Evolutionary conservation across 2,888 invertebrate species (phyloP), one percentile per base, ranked within the genome.

Genomic region (Trissoscelio sp.): DNA sequence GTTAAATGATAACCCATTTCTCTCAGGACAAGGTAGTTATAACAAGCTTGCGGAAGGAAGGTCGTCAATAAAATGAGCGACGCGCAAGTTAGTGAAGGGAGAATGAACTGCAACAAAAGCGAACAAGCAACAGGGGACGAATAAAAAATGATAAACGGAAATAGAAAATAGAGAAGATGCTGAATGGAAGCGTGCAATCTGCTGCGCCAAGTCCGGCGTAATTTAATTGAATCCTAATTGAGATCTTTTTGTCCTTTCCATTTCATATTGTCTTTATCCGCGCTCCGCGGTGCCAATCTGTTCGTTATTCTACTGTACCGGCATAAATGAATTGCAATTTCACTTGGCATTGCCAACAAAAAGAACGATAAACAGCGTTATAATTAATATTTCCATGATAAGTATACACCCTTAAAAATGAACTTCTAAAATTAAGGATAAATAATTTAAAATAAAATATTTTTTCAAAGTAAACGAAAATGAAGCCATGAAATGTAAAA

Each of bases 221-320:
- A 74, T 66, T 74, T 57, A 74, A 74, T 74, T 74, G 57, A 66
- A 74, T 57, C 57, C 37, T 74, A 74, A 74, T 74, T 57, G 46
- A 57, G 44, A 66, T 28, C 42, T 66, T 66, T 74, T 66, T 46
- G 64, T 57, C 14, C 34, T 34, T 57, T 58, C 24, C 34, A 46
- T 57, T 70, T 16, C 34, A 20, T 12, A 28, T 37, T 34, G 34
- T 69, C 69, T 46, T 57, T 57, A 20, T 31, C 14, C 37, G 46
- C 37, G 22, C 22, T 7, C 12, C 28, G 44, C 22, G 53, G 28
- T 28, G 16, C n/a, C 48, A 48, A n/a, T 48, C 22, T 16, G 37
- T 51, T 37, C 57, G 57, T 46, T 57, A 69, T 57, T 67, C 37
- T 28, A 48, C 31, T 20, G 31, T 14, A 44, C 12, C 0, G 20